Evolutionary conservation across 1,140 invertebrate species (phyloP).

Genomic region (Episyrphus balteatus): DNA sequence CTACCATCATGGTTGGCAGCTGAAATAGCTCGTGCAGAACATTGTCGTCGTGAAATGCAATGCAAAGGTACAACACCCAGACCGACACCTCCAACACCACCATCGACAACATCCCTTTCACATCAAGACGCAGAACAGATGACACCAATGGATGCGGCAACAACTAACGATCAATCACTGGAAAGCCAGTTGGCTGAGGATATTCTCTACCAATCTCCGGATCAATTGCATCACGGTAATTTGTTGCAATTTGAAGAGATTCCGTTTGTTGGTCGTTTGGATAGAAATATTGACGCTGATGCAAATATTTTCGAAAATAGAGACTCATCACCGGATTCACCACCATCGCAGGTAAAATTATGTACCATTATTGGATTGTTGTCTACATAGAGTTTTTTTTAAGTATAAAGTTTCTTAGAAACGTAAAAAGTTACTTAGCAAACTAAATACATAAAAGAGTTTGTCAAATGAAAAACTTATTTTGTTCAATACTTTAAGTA

Average conservation of each 20-base stretch:
- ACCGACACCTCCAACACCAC: constrained; percentile 33
- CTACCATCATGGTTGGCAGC: constrained; percentile 83
- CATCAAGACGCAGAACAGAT: constrained; percentile 25
- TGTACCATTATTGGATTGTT: too few relatives aligned
- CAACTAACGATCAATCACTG: constrained; percentile 28
- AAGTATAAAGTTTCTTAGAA: too few relatives aligned
- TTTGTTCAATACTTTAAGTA: too few relatives aligned
- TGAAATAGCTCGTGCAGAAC: constrained; percentile 77
- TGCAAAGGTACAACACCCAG: constrained; percentile 36
- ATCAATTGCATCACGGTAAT: constrained; percentile 1
- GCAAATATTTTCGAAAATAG: constrained; percentile 30
- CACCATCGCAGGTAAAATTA: constrained; percentile 26
- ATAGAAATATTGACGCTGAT: constrained; percentile 28
- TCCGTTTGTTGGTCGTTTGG: constrained; percentile 9
- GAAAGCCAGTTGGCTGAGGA: constrained; percentile 32
- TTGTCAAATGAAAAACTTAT: too few relatives aligned
- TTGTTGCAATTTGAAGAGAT: constrained; percentile 14
- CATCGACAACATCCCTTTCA: constrained; percentile 28
- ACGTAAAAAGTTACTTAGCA: too few relatives aligned
- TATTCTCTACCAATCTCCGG: constrained; percentile 10
- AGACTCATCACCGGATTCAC: constrained; percentile 33
- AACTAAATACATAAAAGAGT: too few relatives aligned
- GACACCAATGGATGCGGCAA: constrained; percentile 6
- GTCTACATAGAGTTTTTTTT: too few relatives aligned
- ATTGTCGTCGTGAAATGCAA: constrained; percentile 59